Base-by-base conservation (phyloP, 2,113 vertebrate species). In the Danionella cerebrum region DNA sequence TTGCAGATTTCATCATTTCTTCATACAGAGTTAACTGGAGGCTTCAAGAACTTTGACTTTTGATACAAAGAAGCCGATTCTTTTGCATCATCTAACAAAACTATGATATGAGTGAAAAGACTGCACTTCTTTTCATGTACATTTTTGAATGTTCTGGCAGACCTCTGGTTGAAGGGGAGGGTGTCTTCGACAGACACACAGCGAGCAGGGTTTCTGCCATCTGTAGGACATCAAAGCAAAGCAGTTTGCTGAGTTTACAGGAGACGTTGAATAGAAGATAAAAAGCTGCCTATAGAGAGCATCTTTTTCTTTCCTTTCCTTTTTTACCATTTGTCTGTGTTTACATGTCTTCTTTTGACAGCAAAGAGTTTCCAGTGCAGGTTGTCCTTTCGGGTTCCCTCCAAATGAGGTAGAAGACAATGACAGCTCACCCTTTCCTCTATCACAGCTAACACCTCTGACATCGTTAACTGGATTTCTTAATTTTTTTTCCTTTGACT, bases 401-500 rank as follows among this genome's bases (percentile, higher is more conserved):
- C 42, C 42, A 63, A 63, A 63, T 48, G 42, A 48, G 59, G 29
- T 29, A 48, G 27, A 63, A 48, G 59, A 14, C 59, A 33, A 24
- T 63, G 42, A 48, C 59, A 36, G 42, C 42, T 63, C 27, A 48
- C 16, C 59, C 27, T 63, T 33, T 47, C 16, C 42, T 63, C 29
- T 35, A 33, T 63, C 42, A 63, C 59, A 11, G 3, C 16, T 48
- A 63, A 48, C 59, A 63, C 16, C 41, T 63, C 59, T 36, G 24
- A 48, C 42, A 63, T 63, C 13, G 47, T 63, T 35, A 47, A 35
- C 59, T 24, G 21, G 18, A 48, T 6, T 14, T 29, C 12, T 63
- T n/a, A n/a, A n/a, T 29, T 63, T 62, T 33, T 63, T 36, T 48
- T 6, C 27, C 29, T 48, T 63, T 63, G 59, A 63, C 59, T 63